phyloP scores from a whole-genome alignment of 2,113 vertebrate genomes.

The Cololabis saira region DNA sequence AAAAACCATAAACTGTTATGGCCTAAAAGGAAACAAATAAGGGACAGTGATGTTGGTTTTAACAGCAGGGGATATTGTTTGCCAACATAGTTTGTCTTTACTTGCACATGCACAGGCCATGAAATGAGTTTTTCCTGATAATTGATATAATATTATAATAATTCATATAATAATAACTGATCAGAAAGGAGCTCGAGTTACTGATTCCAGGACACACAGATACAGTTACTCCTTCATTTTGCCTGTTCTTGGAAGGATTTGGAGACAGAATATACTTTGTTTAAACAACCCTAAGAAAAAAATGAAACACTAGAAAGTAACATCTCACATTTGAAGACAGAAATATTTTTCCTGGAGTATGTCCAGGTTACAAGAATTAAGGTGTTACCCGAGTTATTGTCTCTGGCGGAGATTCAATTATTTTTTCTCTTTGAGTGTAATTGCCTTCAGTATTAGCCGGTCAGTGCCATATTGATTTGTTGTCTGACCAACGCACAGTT shows the following conservation, averaged over 20 bases:
- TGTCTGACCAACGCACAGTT: slow-evolving; percentile 27
- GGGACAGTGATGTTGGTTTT: background rate
- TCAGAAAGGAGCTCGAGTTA: slow-evolving; percentile 9
- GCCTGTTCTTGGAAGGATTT: slow-evolving; percentile 9
- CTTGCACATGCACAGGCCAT: slow-evolving; percentile 5
- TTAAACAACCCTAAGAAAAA: slow-evolving; percentile 4
- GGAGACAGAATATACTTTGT: slow-evolving; percentile 3
- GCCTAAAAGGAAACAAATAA: slow-evolving; percentile 11
- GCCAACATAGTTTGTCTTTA: slow-evolving; percentile 9
- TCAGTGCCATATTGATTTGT: slow-evolving; percentile 52
- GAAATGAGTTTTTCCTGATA: slow-evolving; percentile 3
- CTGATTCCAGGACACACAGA: background rate
- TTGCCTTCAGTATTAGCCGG: slow-evolving; percentile 39
- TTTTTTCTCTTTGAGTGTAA: slow-evolving; percentile 31
- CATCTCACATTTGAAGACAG: slow-evolving; percentile 14
- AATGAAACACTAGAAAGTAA: slow-evolving; percentile 37
- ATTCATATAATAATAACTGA: slow-evolving; percentile 20
- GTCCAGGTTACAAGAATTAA: slow-evolving; percentile 6
- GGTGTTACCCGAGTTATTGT: no score
- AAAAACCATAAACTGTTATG: slow-evolving; percentile 10
- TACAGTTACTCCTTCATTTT: background rate
- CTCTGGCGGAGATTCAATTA: no score
- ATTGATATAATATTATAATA: no score
- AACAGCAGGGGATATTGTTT: no score
- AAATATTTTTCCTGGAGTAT: slow-evolving; percentile 52